Evolutionary conservation across 1,140 invertebrate genomes (phyloP), one percentile per base, ranked within the genome.

Genomic region (Rhopalosiphum padi): DNA sequence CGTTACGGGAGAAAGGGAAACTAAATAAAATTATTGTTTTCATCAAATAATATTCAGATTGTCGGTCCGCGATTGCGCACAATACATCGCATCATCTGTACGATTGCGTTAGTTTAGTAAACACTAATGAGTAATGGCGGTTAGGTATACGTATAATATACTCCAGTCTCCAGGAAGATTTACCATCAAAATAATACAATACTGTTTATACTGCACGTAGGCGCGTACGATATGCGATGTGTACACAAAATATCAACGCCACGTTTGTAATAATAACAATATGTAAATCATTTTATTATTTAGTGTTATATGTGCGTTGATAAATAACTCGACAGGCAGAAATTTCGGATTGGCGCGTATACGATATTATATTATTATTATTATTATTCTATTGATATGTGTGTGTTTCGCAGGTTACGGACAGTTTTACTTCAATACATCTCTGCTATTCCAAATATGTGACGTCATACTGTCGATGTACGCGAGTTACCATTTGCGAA

Each of bases 401-500:
- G 11, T 86, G 18, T 89, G n/a, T 89, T 77, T 53, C n/a, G 37
- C 87, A 89, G 87, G 46, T 53, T 53, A 9, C 22, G 21, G 1
- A 8, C 18, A 53, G 22, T 89, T 89, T 25, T 53, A 89, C 48
- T 89, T 11, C 22, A 22, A 89, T 46, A 11, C n/a, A 1, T 53
- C 87, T 1, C 46, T 53, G 22, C 2, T 53, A 35, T 89, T 89
- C 37, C 87, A 89, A 89, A 89, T 53, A 48, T 53, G n/a, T 35
- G 87, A 89, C 4, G 9, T 89, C 9, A 11, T 53, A 23, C 1
- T 89, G 25, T 35, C 87, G 22, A 18, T 53, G 21, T 89, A 51
- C 21, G 87, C 87, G 35, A 89, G 48, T 89, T 89, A 53, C 21
- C 48, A 89, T 89, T 89, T 89, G 9, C 18, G 87, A 37, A 53